phyloP scores from a whole-genome alignment of 2,113 vertebrate genomes.

The Cyprinodon brontotheroides region DNA sequence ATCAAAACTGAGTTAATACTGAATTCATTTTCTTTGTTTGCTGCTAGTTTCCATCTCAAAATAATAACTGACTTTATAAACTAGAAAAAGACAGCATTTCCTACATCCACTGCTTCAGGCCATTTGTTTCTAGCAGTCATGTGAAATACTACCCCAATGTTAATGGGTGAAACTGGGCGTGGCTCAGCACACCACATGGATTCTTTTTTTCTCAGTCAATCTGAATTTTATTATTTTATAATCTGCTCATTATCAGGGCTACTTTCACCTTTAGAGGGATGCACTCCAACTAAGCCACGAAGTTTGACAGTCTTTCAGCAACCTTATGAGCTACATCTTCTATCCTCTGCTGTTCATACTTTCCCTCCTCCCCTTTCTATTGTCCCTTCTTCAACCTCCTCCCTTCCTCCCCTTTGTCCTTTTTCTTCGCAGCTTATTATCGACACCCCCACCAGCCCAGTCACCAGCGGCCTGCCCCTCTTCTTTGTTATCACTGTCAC shows the following conservation, averaged over 20 bases:
- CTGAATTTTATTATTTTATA: neutral
- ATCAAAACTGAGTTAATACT: neutral
- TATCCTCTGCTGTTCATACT: constrained; percentile 39
- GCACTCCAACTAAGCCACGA: neutral
- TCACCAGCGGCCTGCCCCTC: constrained; percentile 96
- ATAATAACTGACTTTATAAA: neutral
- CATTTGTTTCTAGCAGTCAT: neutral
- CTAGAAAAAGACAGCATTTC: neutral
- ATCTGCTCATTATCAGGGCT: neutral
- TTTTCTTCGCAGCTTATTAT: constrained; percentile 88
- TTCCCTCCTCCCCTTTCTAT: constrained; percentile 11
- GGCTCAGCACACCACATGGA: neutral
- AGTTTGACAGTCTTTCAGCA: constrained; percentile 3
- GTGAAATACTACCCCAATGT: neutral
- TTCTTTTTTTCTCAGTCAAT: neutral
- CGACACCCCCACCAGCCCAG: constrained; percentile 96
- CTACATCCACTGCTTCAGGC: no score
- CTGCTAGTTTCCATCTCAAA: no score
- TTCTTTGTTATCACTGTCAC: constrained; percentile 99
- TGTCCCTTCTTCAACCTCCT: constrained; percentile 5
- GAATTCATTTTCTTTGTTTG: no score
- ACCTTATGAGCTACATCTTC: constrained; percentile 27
- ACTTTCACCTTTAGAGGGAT: neutral
- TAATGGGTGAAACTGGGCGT: neutral
- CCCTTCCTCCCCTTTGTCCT: constrained; percentile 9